Conservation (phyloP, 2,797 vertebrate genomes). For the Pyrocephalus nanus region DNA sequence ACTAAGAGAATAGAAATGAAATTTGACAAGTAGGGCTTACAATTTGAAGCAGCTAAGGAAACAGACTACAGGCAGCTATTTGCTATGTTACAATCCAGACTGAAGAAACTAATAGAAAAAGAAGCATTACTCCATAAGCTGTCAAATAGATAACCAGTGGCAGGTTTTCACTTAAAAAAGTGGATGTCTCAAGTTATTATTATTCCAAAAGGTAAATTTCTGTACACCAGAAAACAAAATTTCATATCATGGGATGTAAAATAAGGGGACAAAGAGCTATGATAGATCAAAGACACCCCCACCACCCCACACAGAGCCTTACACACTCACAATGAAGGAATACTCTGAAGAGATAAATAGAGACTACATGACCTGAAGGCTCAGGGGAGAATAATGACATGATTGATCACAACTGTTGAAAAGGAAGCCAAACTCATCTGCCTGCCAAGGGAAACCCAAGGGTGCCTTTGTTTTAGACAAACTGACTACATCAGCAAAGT, state of each 20-base stretch:
- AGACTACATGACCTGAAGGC: not conserved
- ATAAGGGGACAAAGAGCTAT: not conserved
- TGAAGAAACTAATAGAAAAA: not conserved
- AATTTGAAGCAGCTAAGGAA: not conserved
- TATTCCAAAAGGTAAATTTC: not conserved
- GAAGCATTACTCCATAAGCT: not conserved
- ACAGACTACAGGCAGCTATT: not conserved
- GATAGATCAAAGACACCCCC: not conserved
- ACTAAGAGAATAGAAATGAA: not conserved
- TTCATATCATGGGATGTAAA: not conserved
- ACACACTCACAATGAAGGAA: not conserved
- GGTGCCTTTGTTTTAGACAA: conserved; percentile 11
- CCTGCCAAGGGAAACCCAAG: not conserved
- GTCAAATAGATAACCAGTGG: not conserved
- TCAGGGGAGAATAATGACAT: not conserved
- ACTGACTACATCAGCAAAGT: not conserved
- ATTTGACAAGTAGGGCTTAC: not conserved
- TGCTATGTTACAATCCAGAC: not conserved
- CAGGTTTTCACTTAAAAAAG: not conserved
- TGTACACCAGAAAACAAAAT: not conserved
- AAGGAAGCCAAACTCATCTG: not conserved
- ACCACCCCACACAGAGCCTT: rapidly evolving
- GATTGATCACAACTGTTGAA: not conserved
- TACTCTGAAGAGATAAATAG: not conserved
- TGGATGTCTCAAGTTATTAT: not conserved